Conservation (phyloP, 2,888 invertebrate species). For the Diaphora mendica region DNA sequence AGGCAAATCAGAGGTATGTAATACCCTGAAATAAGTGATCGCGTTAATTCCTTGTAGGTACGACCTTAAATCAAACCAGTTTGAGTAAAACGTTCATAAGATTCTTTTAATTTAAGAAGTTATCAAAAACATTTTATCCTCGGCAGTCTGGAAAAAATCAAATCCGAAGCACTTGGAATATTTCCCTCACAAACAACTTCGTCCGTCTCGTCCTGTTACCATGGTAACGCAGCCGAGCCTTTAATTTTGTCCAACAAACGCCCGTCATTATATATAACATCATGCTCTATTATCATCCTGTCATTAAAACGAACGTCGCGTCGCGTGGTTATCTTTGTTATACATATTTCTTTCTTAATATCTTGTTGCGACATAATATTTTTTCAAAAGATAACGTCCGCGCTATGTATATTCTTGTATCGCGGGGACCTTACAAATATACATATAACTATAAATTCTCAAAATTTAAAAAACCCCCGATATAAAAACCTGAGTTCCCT, state of each 20-base stretch:
- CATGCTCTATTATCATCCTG: conserved; percentile 71
- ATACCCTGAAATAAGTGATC: too few relatives aligned
- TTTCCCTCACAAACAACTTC: conserved; percentile 2
- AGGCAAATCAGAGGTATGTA: too few relatives aligned
- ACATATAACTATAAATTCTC: too few relatives aligned
- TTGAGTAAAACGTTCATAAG: neutral
- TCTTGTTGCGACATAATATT: neutral
- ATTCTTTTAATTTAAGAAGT: neutral
- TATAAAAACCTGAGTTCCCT: too few relatives aligned
- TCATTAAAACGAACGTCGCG: conserved; percentile 49
- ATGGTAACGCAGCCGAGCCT: conserved; percentile 60
- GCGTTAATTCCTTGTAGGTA: too few relatives aligned
- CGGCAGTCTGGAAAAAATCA: neutral
- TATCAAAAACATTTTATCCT: neutral
- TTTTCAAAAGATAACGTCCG: too few relatives aligned
- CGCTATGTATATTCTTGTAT: too few relatives aligned
- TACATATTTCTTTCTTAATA: neutral
- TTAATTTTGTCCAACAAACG: conserved; percentile 71
- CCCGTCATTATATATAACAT: conserved; percentile 62
- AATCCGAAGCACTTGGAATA: neutral
- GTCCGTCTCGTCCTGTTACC: conserved; percentile 50
- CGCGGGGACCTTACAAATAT: too few relatives aligned
- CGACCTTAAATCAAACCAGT: neutral
- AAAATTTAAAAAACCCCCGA: too few relatives aligned
- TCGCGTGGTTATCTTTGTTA: conserved; percentile 4